phyloP scores from a whole-genome alignment of 2,888 invertebrate species.

The Volucella zonaria region DNA sequence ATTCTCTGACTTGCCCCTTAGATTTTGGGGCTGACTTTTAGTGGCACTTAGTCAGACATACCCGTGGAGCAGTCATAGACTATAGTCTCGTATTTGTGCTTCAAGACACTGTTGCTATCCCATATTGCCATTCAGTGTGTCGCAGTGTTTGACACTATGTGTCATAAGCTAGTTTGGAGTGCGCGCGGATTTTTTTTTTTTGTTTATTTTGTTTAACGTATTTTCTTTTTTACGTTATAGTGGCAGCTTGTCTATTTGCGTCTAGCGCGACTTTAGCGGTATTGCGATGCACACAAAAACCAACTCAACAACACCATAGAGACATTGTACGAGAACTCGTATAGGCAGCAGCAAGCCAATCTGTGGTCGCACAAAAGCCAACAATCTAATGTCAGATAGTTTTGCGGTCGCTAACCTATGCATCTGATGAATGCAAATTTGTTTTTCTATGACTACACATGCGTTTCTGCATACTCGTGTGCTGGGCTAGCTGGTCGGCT shows the following conservation, averaged over 20 bases:
- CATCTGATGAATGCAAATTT: constrained; percentile 70
- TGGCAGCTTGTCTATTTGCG: constrained; percentile 2
- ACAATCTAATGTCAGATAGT: constrained; percentile 83
- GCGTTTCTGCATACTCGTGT: constrained; percentile 22
- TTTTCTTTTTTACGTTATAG: too few relatives aligned
- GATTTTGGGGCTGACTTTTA: constrained; percentile 51
- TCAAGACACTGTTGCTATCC: constrained; percentile 3
- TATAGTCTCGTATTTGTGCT: constrained; percentile 28
- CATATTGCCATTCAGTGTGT: constrained; percentile 45
- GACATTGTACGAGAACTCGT: not conserved
- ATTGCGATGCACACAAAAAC: constrained; percentile 14
- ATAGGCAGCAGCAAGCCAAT: constrained; percentile 2
- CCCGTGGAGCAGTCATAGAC: not conserved
- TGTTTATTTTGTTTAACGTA: not conserved
- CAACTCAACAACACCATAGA: constrained; percentile 16
- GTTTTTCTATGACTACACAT: constrained; percentile 22
- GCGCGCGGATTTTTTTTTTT: not conserved
- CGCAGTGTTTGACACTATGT: constrained; percentile 57
- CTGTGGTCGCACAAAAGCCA: constrained; percentile 30
- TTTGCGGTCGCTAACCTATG: constrained; percentile 82
- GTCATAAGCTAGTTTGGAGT: constrained; percentile 54
- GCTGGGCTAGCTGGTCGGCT: too few relatives aligned
- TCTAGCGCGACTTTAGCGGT: constrained; percentile 35
- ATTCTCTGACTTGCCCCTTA: constrained; percentile 24
- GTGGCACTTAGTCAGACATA: constrained; percentile 56